Base-by-base conservation (phyloP, 2,888 invertebrate genomes). In the Ormyrus thymus region DNA sequence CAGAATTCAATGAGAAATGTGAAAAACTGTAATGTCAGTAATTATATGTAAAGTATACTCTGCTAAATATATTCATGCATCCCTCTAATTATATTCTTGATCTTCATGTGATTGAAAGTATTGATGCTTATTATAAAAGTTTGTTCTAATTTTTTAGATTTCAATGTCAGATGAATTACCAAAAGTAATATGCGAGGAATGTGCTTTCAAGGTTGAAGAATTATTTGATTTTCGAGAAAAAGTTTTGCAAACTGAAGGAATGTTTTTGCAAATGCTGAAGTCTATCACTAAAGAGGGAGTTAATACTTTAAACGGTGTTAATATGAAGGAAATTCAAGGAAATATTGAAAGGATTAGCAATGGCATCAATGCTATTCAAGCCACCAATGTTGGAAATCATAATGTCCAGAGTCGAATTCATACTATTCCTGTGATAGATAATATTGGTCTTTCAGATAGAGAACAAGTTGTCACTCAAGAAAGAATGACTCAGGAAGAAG, bases 151-250 rank as follows among this genome's bases (percentile, higher is more conserved):
- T 70, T 88, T 88, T 45, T 82, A 92, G 93, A 91, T 93, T 48
- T 91, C 91, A 62, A 89, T 91, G 86, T 86, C 89, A 29, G 93
- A 93, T 85, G 91, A 92, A 82, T 87, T 93, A 64, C 93, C 93
- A 29, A 93, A 93, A 89, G 91, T 92, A 86, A 91, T 93, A 5
- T 93, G 93, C 83, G 91, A 92, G 81, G 91, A 91, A 65, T 93
- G 93, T 83, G 89, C 92, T 10, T 92, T 91, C 81, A 93, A 93
- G 84, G 84, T 93, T 72, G 92, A 93, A 82, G 87, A 92, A 69
- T 87, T 93, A 74, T 92, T 90, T 83, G 92, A 92, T 72, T 93
- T 93, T 85, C 90, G 92, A 75, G 92, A 92, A 82, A 91, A 92
- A 83, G 91, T 92, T 82, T 83, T 92, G 46, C 90, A 91, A 77